These are phyloP conservation scores for Enteromius treurensis DNA, from an alignment of 2,797 vertebrate species.

Conservation along the genomic window DNA sequence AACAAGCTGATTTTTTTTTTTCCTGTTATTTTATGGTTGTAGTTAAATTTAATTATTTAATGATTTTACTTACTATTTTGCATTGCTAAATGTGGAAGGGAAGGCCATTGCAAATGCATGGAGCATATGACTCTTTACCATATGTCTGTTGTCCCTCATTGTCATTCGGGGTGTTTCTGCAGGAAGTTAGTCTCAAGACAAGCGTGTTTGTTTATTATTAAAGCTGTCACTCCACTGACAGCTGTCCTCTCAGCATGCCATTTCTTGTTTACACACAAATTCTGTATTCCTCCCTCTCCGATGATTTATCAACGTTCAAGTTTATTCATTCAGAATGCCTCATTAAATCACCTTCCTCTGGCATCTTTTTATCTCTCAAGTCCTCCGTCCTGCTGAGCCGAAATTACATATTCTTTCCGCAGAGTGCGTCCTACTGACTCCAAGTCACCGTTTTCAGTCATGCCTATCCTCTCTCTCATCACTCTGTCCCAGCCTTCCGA, in stretches of 20 bases:
- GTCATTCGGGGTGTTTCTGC: conserved; percentile 23
- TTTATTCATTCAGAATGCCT: conserved; percentile 46
- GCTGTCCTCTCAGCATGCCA: conserved; percentile 55
- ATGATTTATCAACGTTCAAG: conserved; percentile 50
- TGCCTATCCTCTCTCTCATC: not conserved
- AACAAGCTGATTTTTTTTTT: not conserved
- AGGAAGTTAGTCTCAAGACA: conserved; percentile 33
- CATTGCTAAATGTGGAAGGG: not conserved
- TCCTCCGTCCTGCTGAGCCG: conserved; percentile 7
- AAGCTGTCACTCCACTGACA: conserved; percentile 54
- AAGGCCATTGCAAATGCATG: not conserved
- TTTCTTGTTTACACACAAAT: conserved; percentile 43
- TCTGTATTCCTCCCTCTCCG: conserved; percentile 27
- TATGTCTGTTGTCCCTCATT: conserved; percentile 8
- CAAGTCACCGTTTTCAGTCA: conserved; percentile 20
- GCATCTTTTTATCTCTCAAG: conserved; percentile 31
- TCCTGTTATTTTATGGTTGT: not conserved
- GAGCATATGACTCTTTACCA: not conserved
- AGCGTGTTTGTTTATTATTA: conserved; percentile 52
- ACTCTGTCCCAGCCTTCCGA: not conserved
- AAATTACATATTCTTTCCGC: conserved; percentile 29
- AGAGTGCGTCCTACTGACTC: conserved; percentile 1
- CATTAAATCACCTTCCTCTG: conserved; percentile 52
- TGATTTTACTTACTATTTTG: not conserved
- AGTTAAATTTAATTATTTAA: not conserved